phyloP scores from a whole-genome alignment of 2,797 vertebrate genomes.

The Gymnothorax reevesii region DNA sequence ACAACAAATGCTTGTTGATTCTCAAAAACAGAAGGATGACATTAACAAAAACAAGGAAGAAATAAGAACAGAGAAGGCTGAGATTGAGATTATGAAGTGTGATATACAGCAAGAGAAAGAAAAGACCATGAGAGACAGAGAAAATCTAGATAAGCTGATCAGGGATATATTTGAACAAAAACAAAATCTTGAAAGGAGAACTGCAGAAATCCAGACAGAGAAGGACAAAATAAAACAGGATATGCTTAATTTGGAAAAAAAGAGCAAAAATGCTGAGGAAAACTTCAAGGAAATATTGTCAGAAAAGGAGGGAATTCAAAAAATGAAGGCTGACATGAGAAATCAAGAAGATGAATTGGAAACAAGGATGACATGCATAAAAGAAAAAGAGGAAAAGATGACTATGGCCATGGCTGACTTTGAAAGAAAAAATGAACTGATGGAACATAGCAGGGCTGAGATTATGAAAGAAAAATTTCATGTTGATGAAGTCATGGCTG shows the following conservation, averaged over 20 bases:
- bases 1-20: background rate
- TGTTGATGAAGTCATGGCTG: background rate
- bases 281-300: background rate
- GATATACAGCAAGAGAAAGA: too few species aligned
- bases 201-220: background rate
- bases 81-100: too few species aligned
- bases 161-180: too few species aligned
- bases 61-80: constrained; percentile 10
- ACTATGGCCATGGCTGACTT: background rate
- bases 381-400: background rate
- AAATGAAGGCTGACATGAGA: background rate
- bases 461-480: constrained; percentile 23
- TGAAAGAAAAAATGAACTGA: background rate
- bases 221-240: background rate
- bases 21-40: too few species aligned
- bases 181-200: too few species aligned
- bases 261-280: background rate
- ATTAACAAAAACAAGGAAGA: background rate
- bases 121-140: too few species aligned
- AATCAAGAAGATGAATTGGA: background rate
- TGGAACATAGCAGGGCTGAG: constrained; percentile 13
- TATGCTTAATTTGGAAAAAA: background rate
- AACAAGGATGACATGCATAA: background rate
- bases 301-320: background rate
- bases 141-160: too few species aligned